Evolutionary conservation across 2,113 vertebrate genomes (phyloP), one percentile per base, ranked within the genome.

Genomic region (Lepidiolamprologus cunningtoni): DNA sequence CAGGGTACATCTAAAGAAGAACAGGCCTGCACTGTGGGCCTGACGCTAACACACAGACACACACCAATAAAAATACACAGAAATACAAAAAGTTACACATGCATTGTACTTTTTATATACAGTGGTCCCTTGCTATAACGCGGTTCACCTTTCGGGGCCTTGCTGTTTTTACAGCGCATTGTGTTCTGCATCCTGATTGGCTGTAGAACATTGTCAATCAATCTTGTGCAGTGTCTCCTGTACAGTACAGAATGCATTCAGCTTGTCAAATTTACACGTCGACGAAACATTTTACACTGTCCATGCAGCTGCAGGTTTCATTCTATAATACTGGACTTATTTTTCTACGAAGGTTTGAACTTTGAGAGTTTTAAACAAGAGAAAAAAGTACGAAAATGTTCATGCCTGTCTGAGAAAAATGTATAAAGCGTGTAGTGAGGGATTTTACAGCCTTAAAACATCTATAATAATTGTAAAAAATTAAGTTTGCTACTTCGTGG

Each of bases 1-100:
- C 19, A 99, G 92, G 45, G 98, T 97, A 81, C 99, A 99, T 89
- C 97, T 97, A 95, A 99, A 99, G 97, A 99, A 99, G 97, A 97
- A 99, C 86, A 98, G 93, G 54, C 98, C 99, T 81, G 98, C 98
- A 87, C 97, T 99, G 94, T 98, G 96, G 90, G 99, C 98, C 96
- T 98, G 98, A 91, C 94, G 95, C 99, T 99, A 94, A 8, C 16
- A 61, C 23, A 91, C 50, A 84, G 9, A 82, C 19, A 78, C 50
- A 88, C 6, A 7, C 1, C 26, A 50, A 50, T 13, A 47, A 76
- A 76, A 76, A 28, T 28, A 76, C 71, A 47, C 28, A 80, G 2
- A 84, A 13, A 83, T 13, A 88, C 23, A 76, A n/a, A 35, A 79
- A 66, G 47, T 40, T 33, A 76, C 8, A 78, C 3, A 50, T 2